phyloP scores from a whole-genome alignment of 2,113 vertebrate species.

The Aldabrachelys gigantea region DNA sequence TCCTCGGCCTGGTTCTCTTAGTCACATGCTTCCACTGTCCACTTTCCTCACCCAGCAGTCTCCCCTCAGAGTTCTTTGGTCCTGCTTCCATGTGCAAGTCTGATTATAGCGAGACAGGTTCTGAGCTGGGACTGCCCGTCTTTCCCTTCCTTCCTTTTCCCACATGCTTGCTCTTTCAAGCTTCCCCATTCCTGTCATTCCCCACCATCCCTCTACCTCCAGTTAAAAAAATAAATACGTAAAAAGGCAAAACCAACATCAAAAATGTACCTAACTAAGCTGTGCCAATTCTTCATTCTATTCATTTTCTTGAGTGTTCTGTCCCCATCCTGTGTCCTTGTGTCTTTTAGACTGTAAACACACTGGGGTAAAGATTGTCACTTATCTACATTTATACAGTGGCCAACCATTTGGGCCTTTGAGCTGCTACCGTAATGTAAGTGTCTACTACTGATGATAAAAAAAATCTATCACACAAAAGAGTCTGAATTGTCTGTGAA shows the following conservation, averaged over 20 bases:
- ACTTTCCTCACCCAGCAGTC: too few species aligned
- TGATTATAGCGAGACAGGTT: background rate
- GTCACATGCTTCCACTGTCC: too few species aligned
- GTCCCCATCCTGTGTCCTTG: slow-evolving; percentile 11
- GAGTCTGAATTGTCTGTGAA: slow-evolving; percentile 71
- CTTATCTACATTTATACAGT: slow-evolving; percentile 73
- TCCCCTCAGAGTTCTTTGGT: too few species aligned
- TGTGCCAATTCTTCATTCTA: background rate
- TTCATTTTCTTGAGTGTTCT: slow-evolving; percentile 52
- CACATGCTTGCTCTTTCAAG: slow-evolving; percentile 56
- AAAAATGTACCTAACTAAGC: slow-evolving; percentile 5
- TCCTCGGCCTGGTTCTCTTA: too few species aligned
- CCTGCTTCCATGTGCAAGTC: too few species aligned
- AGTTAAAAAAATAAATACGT: background rate
- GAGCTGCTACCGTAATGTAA: slow-evolving; percentile 54
- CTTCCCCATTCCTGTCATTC: slow-evolving; percentile 11
- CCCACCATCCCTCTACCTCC: background rate
- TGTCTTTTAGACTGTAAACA: slow-evolving; percentile 58
- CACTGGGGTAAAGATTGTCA: slow-evolving; percentile 39
- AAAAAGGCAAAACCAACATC: background rate
- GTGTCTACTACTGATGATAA: slow-evolving; percentile 70
- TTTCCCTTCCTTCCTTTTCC: background rate
- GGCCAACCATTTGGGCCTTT: slow-evolving; percentile 55
- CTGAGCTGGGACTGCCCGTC: background rate
- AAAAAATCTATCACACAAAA: slow-evolving; percentile 56